A percentile compares a stretch with the other conserved stretches of the same genome.
phyloP scores from a whole-genome alignment of 2,113 vertebrate genomes.

The Phainopepla nitens region DNA sequence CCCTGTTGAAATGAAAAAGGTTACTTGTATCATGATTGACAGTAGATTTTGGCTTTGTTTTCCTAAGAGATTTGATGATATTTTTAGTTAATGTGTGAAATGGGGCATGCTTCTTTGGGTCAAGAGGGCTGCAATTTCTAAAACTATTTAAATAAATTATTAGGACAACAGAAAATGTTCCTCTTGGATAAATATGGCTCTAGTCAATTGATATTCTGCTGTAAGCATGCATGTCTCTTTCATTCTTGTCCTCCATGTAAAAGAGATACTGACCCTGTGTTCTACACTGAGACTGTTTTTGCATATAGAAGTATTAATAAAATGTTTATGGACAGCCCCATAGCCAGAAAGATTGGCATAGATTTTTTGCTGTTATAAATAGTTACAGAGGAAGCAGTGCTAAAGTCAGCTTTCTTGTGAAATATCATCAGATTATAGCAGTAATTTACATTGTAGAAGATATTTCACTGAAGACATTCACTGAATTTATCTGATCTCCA shows the following conservation, averaged over 20 bases:
- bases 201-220: slow-evolving; percentile 1
- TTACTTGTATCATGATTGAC: neutral
- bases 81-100: slow-evolving; percentile 15
- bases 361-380: neutral
- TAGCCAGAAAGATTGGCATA: neutral
- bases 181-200: neutral
- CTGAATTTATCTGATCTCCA: neutral
- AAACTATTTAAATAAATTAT: neutral
- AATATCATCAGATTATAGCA: slow-evolving; percentile 16
- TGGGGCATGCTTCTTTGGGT: neutral
- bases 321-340: neutral
- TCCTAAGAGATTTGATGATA: neutral
- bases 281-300: neutral
- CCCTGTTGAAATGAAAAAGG: neutral
- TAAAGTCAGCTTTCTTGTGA: neutral
- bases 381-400: neutral
- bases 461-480: neutral
- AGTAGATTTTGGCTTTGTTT: neutral
- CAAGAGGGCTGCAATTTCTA: neutral
- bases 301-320: neutral
- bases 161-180: neutral
- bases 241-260: neutral
- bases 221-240: neutral
- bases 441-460: slow-evolving; percentile 23
- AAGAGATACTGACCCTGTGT: slow-evolving; percentile 9